These are phyloP conservation scores for Geococcyx californianus DNA, from an alignment of 2,113 vertebrate species.

Conservation along the genomic window DNA sequence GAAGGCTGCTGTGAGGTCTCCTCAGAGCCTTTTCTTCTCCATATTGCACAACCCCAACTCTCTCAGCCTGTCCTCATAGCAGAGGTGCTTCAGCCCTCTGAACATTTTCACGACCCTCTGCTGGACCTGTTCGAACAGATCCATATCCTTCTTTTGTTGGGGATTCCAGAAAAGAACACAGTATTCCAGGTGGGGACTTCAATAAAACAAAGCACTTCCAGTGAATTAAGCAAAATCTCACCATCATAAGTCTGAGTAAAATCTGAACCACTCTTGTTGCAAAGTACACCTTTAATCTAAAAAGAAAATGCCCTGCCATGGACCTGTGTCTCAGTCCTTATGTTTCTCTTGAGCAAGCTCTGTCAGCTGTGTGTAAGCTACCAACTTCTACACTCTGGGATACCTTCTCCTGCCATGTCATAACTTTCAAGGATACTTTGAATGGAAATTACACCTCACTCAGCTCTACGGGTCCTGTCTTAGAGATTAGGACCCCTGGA, in stretches of 20 bases:
- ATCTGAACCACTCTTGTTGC: neutral
- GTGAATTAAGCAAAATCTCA: neutral
- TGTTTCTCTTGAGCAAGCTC: neutral
- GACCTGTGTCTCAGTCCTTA: neutral
- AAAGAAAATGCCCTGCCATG: neutral
- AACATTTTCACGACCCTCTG: no score
- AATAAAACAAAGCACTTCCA: neutral
- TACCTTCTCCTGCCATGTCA: neutral
- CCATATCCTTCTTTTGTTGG: no score
- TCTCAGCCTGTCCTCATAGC: no score
- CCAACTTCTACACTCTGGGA: neutral
- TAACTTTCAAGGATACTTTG: accelerated
- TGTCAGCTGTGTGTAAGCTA: neutral
- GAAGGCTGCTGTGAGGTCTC: no score
- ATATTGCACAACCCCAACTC: no score
- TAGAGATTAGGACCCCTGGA: accelerated
- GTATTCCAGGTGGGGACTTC: neutral
- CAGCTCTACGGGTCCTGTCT: neutral
- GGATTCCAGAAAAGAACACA: no score
- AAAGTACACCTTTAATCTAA: neutral
- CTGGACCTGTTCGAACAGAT: no score
- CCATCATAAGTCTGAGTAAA: neutral
- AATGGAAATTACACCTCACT: neutral
- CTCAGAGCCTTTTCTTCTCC: no score
- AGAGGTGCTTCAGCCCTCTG: no score